Conservation (phyloP, 2,888 invertebrate genomes). For the Eledona agricola region DNA sequence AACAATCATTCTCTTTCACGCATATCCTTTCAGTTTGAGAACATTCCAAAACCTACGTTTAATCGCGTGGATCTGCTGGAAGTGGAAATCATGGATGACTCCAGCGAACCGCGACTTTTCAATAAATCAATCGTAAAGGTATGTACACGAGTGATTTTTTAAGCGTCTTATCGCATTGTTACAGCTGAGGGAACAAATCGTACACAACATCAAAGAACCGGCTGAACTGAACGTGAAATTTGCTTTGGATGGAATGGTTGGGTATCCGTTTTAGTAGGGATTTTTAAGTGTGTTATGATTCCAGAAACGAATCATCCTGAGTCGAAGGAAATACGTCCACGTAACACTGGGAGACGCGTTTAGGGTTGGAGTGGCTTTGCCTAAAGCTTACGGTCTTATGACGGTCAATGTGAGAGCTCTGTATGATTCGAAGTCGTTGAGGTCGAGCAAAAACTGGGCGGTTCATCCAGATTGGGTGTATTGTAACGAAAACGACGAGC, state of each 20-base stretch:
- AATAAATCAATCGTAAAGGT: slow-evolving; percentile 65
- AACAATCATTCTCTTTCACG: too few relatives aligned
- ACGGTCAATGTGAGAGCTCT: slow-evolving; percentile 62
- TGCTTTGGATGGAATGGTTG: slow-evolving; percentile 88
- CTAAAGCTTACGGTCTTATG: slow-evolving; percentile 78
- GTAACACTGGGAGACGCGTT: slow-evolving; percentile 80
- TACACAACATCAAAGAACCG: slow-evolving; percentile 65
- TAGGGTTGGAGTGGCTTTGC: slow-evolving; percentile 85
- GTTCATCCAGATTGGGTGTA: slow-evolving; percentile 84
- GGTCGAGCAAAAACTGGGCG: slow-evolving; percentile 71
- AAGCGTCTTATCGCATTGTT: slow-evolving; percentile 49
- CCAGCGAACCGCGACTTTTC: slow-evolving; percentile 77
- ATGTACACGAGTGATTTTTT: slow-evolving; percentile 24
- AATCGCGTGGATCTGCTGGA: slow-evolving; percentile 96
- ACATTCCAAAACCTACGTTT: slow-evolving; percentile 91
- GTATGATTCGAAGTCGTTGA: slow-evolving; percentile 61
- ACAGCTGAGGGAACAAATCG: slow-evolving; percentile 61
- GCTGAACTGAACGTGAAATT: slow-evolving; percentile 77
- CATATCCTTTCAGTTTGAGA: slow-evolving; percentile 48
- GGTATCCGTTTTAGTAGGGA: slow-evolving; percentile 40
- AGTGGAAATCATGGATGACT: slow-evolving; percentile 80
- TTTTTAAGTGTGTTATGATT: slow-evolving; percentile 37
- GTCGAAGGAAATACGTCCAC: slow-evolving; percentile 83
- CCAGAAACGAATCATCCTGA: slow-evolving; percentile 84
- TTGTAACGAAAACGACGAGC: slow-evolving; percentile 27